Evolutionary conservation across 2,113 vertebrate genomes (phyloP).

Genomic region (Castor canadensis): DNA sequence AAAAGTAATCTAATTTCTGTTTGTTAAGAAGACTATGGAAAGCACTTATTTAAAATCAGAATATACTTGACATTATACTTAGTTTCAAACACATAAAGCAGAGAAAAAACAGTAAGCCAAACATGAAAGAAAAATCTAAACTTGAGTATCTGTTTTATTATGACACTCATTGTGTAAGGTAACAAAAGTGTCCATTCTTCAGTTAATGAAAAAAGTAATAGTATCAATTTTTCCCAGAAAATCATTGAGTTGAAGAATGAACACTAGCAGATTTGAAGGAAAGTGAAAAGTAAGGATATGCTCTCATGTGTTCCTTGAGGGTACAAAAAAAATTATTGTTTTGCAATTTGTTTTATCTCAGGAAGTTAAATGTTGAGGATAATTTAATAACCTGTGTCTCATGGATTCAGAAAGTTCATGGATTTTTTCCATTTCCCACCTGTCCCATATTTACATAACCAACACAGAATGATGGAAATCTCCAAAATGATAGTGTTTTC

Average conservation of each 20-base stretch:
- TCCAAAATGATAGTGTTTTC: constrained; percentile 33
- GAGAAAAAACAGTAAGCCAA: constrained; percentile 74
- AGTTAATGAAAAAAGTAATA: constrained; percentile 71
- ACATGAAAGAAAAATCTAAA: constrained; percentile 61
- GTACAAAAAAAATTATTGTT: background rate
- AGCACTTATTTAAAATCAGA: constrained; percentile 92
- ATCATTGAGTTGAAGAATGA: constrained; percentile 71
- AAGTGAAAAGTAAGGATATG: background rate
- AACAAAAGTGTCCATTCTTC: constrained; percentile 54
- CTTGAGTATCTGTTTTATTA: constrained; percentile 65
- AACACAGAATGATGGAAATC: background rate
- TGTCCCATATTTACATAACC: background rate
- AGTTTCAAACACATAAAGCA: constrained; percentile 84
- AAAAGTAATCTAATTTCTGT: constrained; percentile 87
- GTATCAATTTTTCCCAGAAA: constrained; percentile 32
- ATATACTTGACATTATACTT: constrained; percentile 89
- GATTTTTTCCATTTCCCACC: background rate
- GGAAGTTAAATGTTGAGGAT: constrained; percentile 57
- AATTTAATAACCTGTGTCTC: constrained; percentile 42
- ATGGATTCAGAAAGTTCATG: constrained; percentile 47
- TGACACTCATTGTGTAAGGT: constrained; percentile 67
- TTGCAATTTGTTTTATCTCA: constrained; percentile 44
- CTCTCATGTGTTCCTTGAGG: constrained; percentile 22
- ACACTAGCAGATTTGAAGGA: constrained; percentile 26
- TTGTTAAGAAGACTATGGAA: constrained; percentile 91